Base-by-base conservation (phyloP, 2,113 vertebrate genomes). In the Maccullochella peelii region DNA sequence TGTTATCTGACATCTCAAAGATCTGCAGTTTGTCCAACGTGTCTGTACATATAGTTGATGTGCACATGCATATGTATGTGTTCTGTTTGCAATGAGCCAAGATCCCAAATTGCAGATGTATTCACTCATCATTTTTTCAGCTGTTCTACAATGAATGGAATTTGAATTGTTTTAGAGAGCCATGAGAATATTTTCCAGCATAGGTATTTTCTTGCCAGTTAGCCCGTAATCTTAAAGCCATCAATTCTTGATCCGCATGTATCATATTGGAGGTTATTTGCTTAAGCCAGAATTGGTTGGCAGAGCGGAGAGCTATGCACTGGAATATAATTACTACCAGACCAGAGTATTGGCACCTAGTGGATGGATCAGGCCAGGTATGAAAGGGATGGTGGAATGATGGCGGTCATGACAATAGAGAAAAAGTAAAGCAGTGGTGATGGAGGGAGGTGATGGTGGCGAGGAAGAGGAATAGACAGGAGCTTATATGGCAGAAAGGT, bases 271-370 rank as follows among this genome's bases (percentile, higher is more conserved):
- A 21, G 40, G 30, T 58, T 68, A 38, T 85, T 77, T 67, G 49
- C 40, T 61, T 62, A 44, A 79, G 63, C 55, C 61, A 76, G 66
- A 59, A 21, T 50, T 65, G 16, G 16, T 73, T 83, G 86, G 79
- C 79, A 73, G 62, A 44, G 30, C 36, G 7, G 40, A 55, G 57
- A 73, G 2, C 52, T 63, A 1, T 74, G 27, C 47, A 25, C 57
- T 50, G 69, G 23, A 33, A 58, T 72, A 33, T 74, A 76, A 91
- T 76, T 49, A 78, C 59, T 69, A 42, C 49, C 80, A 90, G 79
- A 73, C 44, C 20, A 68, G 50, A 73, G 55, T 40, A 57, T 49
- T 82, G 77, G 62, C 68, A 25, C 77, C 68, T 12, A 52, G 27
- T n/a, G 38, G 66, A 47, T 40, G 23, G 49, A 67, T 83, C 38